Evolutionary conservation across 2,797 vertebrate genomes (phyloP).

Genomic region (Anableps anableps): DNA sequence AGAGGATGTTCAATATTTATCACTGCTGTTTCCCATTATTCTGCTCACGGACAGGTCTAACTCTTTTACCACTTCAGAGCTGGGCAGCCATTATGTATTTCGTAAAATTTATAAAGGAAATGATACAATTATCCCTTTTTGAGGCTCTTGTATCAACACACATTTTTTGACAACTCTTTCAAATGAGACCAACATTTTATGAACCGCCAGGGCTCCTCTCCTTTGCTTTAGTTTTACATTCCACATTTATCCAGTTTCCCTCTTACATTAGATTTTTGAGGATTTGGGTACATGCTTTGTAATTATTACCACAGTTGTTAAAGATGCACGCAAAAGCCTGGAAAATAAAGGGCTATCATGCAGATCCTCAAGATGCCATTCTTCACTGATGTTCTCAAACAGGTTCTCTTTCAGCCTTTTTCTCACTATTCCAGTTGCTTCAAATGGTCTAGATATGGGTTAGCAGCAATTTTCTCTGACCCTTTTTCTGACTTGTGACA

Average conservation of each 20-base stretch:
- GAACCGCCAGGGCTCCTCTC: not conserved
- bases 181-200: not conserved
- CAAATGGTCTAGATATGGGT: not conserved
- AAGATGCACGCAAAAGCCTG: not conserved
- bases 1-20: conserved; percentile 82
- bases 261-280: not conserved
- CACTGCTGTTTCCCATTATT: conserved; percentile 73
- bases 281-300: not conserved
- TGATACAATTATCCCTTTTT: conserved; percentile 38
- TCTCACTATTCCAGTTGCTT: not conserved
- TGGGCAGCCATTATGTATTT: conserved; percentile 38
- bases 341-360: not conserved
- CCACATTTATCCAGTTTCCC: not conserved
- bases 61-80: conserved; percentile 52
- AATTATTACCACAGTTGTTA: too few relatives aligned
- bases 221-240: not conserved
- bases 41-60: conserved; percentile 61
- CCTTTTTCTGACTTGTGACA: not conserved
- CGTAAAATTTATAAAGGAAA: conserved; percentile 59
- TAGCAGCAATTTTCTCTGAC: not conserved
- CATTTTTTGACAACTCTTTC: conserved; percentile 11
- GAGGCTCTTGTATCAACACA: conserved; percentile 23
- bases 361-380: too few relatives aligned
- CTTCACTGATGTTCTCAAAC: not conserved
- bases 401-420: not conserved